Evolutionary conservation across 2,113 vertebrate species (phyloP).

Genomic region (Channa argus): DNA sequence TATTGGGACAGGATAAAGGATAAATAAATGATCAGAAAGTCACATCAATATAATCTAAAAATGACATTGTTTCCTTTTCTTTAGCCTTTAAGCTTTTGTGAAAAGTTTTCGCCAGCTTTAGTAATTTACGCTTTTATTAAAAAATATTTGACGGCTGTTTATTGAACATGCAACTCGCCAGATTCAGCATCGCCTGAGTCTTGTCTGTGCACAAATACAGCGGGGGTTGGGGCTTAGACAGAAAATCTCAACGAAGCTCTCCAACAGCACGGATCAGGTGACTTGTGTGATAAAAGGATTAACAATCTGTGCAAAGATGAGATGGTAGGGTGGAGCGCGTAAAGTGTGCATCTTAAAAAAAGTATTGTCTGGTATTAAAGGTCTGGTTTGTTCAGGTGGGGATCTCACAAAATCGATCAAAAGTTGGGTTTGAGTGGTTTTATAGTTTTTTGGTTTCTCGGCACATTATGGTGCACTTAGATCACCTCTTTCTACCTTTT

Average conservation of each 20-base stretch:
- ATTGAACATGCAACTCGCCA: slow-evolving; percentile 23
- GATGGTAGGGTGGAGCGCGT: slow-evolving; percentile 44
- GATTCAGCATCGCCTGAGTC: slow-evolving; percentile 17
- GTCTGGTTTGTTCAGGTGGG: no score
- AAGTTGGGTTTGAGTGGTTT: no score
- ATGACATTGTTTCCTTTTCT: neutral
- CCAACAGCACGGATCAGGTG: slow-evolving; percentile 30
- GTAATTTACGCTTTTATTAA: neutral
- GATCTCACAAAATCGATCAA: no score
- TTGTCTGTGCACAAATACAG: slow-evolving; percentile 17
- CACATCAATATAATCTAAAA: neutral
- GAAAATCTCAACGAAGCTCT: neutral
- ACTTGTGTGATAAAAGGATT: slow-evolving; percentile 62
- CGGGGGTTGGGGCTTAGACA: slow-evolving; percentile 28
- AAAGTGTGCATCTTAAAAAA: neutral
- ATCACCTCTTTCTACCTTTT: no score
- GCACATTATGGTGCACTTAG: no score
- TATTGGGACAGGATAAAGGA: no score
- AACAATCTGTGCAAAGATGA: slow-evolving; percentile 38
- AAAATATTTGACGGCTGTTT: slow-evolving; percentile 26
- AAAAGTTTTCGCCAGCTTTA: neutral
- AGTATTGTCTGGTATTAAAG: no score
- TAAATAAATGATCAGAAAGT: neutral
- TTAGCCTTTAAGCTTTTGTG: neutral
- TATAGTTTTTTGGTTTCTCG: no score